Evolutionary conservation across 2,113 vertebrate species (phyloP).

Genomic region (Carollia perspicillata): DNA sequence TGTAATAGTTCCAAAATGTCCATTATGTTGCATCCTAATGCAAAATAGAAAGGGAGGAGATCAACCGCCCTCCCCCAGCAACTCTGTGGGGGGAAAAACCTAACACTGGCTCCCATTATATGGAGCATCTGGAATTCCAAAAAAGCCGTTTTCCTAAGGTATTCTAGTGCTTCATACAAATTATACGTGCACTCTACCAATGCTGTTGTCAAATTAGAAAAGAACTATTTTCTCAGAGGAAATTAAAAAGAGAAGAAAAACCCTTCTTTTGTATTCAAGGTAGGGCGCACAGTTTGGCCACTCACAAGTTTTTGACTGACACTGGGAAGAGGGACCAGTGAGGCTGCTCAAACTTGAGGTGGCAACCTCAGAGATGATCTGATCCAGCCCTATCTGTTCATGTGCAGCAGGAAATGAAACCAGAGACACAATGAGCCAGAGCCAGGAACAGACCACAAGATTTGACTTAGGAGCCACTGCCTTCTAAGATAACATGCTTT

Average conservation of each 20-base stretch:
- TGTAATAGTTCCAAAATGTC: background rate
- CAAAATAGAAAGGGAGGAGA: background rate
- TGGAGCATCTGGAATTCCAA: background rate
- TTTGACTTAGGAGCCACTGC: background rate
- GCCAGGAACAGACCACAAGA: background rate
- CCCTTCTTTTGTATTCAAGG: background rate
- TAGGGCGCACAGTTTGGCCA: background rate
- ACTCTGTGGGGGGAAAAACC: background rate
- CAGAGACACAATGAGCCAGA: background rate
- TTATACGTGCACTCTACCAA: background rate
- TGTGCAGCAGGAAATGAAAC: background rate
- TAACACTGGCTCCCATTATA: background rate
- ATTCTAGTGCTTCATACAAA: background rate
- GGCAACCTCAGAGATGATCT: background rate
- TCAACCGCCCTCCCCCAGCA: background rate
- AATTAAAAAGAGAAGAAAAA: background rate
- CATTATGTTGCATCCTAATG: background rate
- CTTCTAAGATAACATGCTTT: background rate
- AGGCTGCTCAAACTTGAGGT: background rate
- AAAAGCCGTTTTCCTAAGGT: conserved; percentile 9
- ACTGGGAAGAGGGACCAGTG: background rate
- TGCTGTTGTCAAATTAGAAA: conserved; percentile 11
- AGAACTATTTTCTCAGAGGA: background rate
- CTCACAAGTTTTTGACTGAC: background rate
- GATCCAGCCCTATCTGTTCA: background rate